Evolutionary conservation across 2,888 invertebrate species (phyloP), one percentile per base, ranked within the genome.

Genomic region (Chymomyza fuscimana): DNA sequence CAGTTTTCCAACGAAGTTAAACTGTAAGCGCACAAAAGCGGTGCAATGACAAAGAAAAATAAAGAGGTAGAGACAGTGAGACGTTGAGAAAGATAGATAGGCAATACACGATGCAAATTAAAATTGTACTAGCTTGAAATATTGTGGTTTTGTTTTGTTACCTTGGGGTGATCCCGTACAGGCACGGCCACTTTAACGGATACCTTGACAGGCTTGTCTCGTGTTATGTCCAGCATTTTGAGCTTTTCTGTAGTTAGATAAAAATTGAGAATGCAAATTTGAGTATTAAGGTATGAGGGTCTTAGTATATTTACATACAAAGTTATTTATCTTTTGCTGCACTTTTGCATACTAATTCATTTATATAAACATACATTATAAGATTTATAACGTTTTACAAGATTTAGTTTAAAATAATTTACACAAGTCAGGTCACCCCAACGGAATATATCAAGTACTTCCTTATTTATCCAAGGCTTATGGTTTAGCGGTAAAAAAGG

Each of bases 1-100:
- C 75, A 98, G 94, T 92, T 98, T 98, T 7, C 98, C 98, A 77
- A 98, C 98, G 93, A 98, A 98, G 93, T 98, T 98, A 92, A 97
- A 98, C 98, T 97, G 94, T 15, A 94, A 92, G 90, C 86, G 62
- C 72, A 73, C 70, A 63, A 73, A 59, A 64, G 61, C 61, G 29
- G 15, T 15, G 15, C n/a, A 16, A 10, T 56, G 56, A 19, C 56
- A 19, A 58, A 58, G 25, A 25, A 15, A 0, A 10, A 25, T 19
- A 58, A 62, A 62, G 36, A 40, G n/a, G 32, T 25, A 51, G n/a
- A 36, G 46, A 56, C 54, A 58, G 60, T 36, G 61, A 7, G 52
- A 54, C 5, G 19, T 19, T 19, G 40, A 4, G 40, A 46, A 12
- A 46, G 40, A 46, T 46, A 4, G 52, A 54, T 19, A 19, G 36